Evolutionary conservation across 1,140 invertebrate genomes (phyloP), one percentile per base, ranked within the genome.

Genomic region (Zaprionus vittiger): DNA sequence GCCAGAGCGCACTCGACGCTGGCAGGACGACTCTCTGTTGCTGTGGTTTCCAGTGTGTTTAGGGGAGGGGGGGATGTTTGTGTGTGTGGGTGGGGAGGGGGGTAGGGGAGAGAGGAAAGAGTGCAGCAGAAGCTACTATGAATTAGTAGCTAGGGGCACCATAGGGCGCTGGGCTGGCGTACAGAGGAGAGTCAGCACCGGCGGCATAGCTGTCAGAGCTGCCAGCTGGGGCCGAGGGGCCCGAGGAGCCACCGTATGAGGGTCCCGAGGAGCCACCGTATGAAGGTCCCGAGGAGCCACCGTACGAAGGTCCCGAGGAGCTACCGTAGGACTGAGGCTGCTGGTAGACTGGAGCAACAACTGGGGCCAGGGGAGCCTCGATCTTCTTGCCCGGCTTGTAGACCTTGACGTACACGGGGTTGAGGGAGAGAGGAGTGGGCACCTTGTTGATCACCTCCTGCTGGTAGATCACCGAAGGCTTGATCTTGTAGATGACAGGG

Each of bases 381-480:
- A 92, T 86, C 67, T 92, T 89, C 77, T 92, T 92, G 87, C 91
- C 91, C 4, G 91, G 91, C 76, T 92, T 92, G 84, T 92, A 92
- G 26, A 92, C 91, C 76, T 92, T 92, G 5, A 92, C 91, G 75
- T 92, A 92, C 63, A 92, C 91, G 17, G 91, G 91, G 22, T 92
- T 92, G 24, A 92, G 86, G 63, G 91, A 92, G 20, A 92, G 74
- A 3, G 91, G 91, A 11, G 91, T 92, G 67, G 91, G 91, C 71
- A 92, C 87, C 75, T 92, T 92, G 73, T 92, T 92, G 82, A 92
- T 92, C 38, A 92, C 87, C 83, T 92, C 91, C 81, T 92, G 91
- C 68, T 92, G 91, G 54, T 91, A 92, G 79, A 92, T 92, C 38
- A 92, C 84, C 47, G 87, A 91, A 0, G 91, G 91, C 79, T 91